These are phyloP conservation scores for Temnothorax longispinosus DNA, from an alignment of 1,140 invertebrate genomes.

Conservation along the genomic window DNA sequence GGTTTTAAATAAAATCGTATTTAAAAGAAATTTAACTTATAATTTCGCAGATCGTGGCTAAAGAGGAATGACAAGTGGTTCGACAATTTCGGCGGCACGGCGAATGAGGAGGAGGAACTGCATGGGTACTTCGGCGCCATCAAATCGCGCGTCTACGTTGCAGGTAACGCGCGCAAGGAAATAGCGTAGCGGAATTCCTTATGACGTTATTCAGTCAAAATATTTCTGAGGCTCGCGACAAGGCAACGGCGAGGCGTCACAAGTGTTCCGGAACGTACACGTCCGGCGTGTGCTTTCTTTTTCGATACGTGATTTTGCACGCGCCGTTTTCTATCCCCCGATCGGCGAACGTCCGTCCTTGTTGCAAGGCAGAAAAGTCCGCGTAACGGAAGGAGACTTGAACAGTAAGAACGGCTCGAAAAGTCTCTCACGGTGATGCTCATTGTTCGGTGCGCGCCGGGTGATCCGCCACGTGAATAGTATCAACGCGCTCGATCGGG, in stretches of 20 bases:
- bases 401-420: conserved; percentile 68
- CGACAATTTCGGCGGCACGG: conserved; percentile 70
- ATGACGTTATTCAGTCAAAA: background rate
- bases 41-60: conserved; percentile 75
- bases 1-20: background rate
- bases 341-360: conserved; percentile 58
- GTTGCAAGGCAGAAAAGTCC: conserved; percentile 64
- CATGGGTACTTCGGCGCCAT: conserved; percentile 72
- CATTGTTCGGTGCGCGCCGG: conserved; percentile 69
- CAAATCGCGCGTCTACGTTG: conserved; percentile 72
- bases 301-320: background rate
- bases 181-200: background rate
- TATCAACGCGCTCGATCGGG: conserved; percentile 70
- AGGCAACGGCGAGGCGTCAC: background rate
- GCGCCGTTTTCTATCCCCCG: background rate
- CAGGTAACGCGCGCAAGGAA: conserved; percentile 71
- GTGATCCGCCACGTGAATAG: conserved; percentile 66
- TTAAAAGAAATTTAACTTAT: background rate
- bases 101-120: conserved; percentile 59
- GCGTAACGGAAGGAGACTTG: conserved; percentile 67
- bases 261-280: background rate
- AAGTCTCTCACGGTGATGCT: conserved; percentile 71
- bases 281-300: background rate
- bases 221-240: conserved; percentile 1
- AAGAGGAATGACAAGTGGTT: conserved; percentile 77